phyloP scores from a whole-genome alignment of 2,113 vertebrate genomes.

The Numida meleagris region DNA sequence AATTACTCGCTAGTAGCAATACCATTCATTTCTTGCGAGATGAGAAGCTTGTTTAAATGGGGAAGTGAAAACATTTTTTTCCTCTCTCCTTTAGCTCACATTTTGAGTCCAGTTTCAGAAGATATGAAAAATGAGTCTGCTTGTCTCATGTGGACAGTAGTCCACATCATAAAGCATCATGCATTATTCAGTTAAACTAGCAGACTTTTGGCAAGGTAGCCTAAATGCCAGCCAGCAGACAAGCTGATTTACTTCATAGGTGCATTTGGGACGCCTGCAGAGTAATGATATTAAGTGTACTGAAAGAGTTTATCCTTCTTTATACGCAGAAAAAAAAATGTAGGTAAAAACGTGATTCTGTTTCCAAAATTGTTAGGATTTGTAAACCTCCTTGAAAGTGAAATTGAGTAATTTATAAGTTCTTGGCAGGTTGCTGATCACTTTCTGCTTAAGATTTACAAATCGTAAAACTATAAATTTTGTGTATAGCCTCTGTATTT shows the following conservation, averaged over 20 bases:
- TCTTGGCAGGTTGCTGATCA: background rate
- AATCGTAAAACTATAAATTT: background rate
- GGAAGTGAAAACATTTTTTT: background rate
- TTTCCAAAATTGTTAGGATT: background rate
- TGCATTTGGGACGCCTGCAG: background rate
- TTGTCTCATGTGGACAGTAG: conserved; percentile 17
- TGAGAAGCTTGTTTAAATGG: background rate
- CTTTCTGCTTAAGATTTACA: background rate
- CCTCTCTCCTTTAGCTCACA: background rate
- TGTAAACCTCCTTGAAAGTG: background rate
- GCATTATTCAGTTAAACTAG: conserved; percentile 53
- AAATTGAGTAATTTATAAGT: background rate
- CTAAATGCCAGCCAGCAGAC: conserved; percentile 23
- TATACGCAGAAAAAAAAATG: background rate
- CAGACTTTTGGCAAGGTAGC: conserved; percentile 17
- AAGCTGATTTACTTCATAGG: conserved; percentile 37
- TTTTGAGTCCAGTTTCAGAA: conserved; percentile 30
- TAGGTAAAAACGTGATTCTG: background rate
- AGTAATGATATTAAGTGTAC: background rate
- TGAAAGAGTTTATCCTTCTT: background rate
- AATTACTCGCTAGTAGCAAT: background rate
- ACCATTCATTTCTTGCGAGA: background rate
- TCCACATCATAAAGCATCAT: conserved; percentile 30
- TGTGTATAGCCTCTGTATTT: background rate
- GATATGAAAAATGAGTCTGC: conserved; percentile 29